These are phyloP conservation scores for Manacus vitellinus DNA, from an alignment of 2,113 vertebrate genomes.

Conservation along the genomic window DNA sequence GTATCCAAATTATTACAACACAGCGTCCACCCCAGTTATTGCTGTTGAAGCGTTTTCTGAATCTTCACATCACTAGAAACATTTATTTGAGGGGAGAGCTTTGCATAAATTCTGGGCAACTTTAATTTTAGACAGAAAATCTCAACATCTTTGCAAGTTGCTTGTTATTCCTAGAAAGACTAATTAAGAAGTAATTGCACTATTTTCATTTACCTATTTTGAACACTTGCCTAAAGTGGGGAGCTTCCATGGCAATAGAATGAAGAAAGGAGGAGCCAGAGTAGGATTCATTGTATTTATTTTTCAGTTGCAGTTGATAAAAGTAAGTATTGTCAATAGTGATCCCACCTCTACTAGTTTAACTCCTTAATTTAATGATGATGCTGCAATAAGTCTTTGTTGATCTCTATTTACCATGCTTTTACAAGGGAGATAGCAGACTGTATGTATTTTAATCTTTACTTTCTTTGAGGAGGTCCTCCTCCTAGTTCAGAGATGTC, in stretches of 20 bases:
- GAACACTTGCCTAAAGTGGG: background rate
- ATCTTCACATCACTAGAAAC: constrained; percentile 69
- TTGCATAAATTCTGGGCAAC: constrained; percentile 63
- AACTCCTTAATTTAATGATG: background rate
- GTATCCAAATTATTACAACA: constrained; percentile 86
- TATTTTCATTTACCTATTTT: constrained; percentile 3
- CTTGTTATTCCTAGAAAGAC: constrained; percentile 18
- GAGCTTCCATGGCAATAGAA: background rate
- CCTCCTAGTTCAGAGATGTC: background rate
- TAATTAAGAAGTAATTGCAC: constrained; percentile 14
- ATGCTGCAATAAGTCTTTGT: background rate
- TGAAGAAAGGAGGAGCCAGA: background rate
- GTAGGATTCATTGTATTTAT: background rate
- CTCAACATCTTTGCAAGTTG: constrained; percentile 28
- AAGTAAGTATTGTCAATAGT: background rate
- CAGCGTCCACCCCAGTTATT: constrained; percentile 81
- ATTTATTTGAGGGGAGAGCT: constrained; percentile 64
- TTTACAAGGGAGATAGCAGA: background rate
- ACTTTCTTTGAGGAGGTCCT: background rate
- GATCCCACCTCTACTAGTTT: background rate
- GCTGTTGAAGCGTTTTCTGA: constrained; percentile 80
- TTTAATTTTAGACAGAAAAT: constrained; percentile 59
- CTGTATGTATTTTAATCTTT: background rate
- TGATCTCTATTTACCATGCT: background rate
- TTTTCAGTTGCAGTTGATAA: background rate